Conservation (phyloP, 64 coral and sea anemone genomes). For the Hydrozoanthus tunicans region DNA sequence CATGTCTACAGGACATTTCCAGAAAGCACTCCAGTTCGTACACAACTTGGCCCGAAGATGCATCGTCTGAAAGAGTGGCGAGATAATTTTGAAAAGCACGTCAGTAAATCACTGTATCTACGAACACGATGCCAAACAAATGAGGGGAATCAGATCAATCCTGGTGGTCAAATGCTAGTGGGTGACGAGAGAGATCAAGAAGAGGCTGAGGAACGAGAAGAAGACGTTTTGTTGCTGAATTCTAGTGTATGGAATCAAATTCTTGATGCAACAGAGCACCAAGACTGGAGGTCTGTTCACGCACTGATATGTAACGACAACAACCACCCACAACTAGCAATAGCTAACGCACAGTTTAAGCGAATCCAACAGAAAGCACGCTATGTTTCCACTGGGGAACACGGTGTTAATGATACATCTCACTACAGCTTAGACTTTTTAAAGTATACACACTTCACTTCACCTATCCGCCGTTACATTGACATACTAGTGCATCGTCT, state of each 20-base stretch:
- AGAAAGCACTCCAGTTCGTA: constrained; percentile 34
- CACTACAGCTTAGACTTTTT: too few relatives aligned
- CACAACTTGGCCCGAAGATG: constrained; percentile 77
- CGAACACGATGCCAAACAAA: neutral
- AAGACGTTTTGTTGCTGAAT: neutral
- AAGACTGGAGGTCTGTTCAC: too few relatives aligned
- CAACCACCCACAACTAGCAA: too few relatives aligned
- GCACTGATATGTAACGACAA: too few relatives aligned
- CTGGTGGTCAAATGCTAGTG: neutral
- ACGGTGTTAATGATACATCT: too few relatives aligned
- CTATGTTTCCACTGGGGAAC: too few relatives aligned
- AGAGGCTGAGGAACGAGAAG: neutral
- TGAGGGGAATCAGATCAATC: neutral
- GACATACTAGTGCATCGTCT: too few relatives aligned
- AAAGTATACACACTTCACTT: too few relatives aligned
- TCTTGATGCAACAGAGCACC: too few relatives aligned
- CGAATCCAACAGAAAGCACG: too few relatives aligned
- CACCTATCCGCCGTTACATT: too few relatives aligned
- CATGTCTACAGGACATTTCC: constrained; percentile 21
- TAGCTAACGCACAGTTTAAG: too few relatives aligned
- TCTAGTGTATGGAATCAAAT: neutral
- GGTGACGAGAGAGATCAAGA: neutral
- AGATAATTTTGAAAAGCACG: neutral
- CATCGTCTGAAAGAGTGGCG: constrained; percentile 80
- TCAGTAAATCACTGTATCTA: neutral